Evolutionary conservation across 2,113 vertebrate species (phyloP).

Genomic region (Morone saxatilis): DNA sequence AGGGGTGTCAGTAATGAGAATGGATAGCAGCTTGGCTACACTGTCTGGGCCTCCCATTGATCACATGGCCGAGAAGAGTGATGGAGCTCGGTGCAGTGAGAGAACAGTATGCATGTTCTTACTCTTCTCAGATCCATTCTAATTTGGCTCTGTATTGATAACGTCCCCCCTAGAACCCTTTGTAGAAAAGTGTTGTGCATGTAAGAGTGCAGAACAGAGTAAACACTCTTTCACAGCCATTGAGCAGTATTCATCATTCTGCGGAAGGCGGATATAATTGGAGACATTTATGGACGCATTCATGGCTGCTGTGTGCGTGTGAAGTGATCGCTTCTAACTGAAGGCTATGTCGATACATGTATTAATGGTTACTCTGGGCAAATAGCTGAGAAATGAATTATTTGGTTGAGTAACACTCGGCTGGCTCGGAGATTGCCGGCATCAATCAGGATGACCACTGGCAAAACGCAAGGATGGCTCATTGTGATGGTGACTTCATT

Average conservation of each 20-base stretch:
- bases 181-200: conserved; percentile 8
- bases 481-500: conserved; percentile 3
- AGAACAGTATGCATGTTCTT: conserved; percentile 66
- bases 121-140: conserved; percentile 79
- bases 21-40: conserved; percentile 64
- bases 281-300: conserved; percentile 61
- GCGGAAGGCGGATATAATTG: conserved; percentile 57
- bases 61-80: conserved; percentile 60
- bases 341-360: conserved; percentile 58
- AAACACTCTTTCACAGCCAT: conserved; percentile 44
- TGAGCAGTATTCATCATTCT: conserved; percentile 63
- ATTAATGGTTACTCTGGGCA: conserved; percentile 55
- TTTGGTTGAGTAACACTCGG: conserved; percentile 68
- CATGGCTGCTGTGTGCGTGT: conserved; percentile 10
- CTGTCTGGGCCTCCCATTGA: conserved; percentile 68
- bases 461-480: neutral
- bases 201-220: conserved; percentile 34
- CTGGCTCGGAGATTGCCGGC: conserved; percentile 32
- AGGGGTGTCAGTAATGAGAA: conserved; percentile 77
- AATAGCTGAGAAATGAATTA: conserved; percentile 63
- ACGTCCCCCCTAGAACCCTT: conserved; percentile 53
- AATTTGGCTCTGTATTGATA: conserved; percentile 81
- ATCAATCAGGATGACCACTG: conserved; percentile 59
- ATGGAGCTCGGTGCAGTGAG: conserved; percentile 47
- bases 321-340: conserved; percentile 49